Base-by-base conservation (phyloP, 2,888 invertebrate genomes). In the Torymus tubicola region DNA sequence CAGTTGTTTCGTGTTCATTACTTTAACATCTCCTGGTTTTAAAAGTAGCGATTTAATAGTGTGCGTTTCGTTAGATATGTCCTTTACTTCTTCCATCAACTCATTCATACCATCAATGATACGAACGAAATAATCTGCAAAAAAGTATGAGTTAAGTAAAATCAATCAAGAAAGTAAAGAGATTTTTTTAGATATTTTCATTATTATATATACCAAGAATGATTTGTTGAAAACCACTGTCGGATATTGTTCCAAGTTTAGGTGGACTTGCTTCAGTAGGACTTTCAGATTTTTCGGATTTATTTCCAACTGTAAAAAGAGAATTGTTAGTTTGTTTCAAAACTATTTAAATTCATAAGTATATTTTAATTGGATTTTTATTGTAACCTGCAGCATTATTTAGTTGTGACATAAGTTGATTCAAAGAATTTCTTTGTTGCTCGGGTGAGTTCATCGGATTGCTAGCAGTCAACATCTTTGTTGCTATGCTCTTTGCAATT, bases 1-100 rank as follows among this genome's bases (percentile, higher is more conserved):
- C 16, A 77, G n/a, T 64, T 77, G 70, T 42, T 70, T 77, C 55
- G 50, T 42, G 31, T 18, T 70, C 71, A 70, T 65, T 5, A 74
- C 58, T 65, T 74, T 74, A 2, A n/a, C 1, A n/a, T 65, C 74
- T 50, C n/a, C 50, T 58, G 13, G 52, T 52, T 52, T 61, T n/a
- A 2, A 10, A 21, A 24, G 12, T 18, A 69, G 0, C 14, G 55
- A 21, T 21, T 57, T 69, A 5, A 69, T 63, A 21, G 3, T 55
- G 5, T 61, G 58, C 1, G 55, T 77, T 16, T 74, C 68, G n/a
- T 70, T 52, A 2, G 24, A 5, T 8, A 71, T n/a, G 4, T 42
- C 11, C 24, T 31, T 71, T 1, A 78, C 14, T 58, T 71, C 77
- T 1, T 31, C 12, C 42, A 21, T 77, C 12, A 77, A 12, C 12